phyloP scores from a whole-genome alignment of 2,113 vertebrate species.

The Paratilapia polleni region DNA sequence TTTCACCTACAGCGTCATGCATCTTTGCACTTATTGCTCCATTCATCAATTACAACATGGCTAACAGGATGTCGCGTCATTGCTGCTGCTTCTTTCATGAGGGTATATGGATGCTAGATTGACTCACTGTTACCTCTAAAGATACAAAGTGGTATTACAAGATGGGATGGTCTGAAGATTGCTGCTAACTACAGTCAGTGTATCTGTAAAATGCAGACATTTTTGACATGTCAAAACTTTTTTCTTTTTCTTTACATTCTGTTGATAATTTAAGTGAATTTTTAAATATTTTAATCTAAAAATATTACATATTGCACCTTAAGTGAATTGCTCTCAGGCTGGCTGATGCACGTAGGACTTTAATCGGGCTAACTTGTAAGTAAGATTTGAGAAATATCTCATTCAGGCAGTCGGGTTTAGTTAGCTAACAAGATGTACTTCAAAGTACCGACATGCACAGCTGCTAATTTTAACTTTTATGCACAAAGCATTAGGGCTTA shows the following conservation, averaged over 20 bases:
- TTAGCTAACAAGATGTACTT: neutral
- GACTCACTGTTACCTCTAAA: neutral
- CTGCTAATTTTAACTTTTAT: neutral
- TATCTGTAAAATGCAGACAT: neutral
- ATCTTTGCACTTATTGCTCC: neutral
- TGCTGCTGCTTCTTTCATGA: neutral
- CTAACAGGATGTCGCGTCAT: neutral
- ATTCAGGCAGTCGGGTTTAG: neutral
- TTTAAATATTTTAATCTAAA: neutral
- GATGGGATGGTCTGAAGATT: neutral
- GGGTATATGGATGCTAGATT: neutral
- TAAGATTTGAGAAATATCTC: slow-evolving; percentile 12
- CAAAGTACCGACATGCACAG: neutral
- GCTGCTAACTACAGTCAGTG: neutral
- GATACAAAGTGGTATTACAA: neutral
- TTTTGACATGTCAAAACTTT: neutral
- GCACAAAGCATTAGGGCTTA: neutral
- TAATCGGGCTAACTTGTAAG: neutral
- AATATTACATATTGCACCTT: neutral
- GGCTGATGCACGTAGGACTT: no score
- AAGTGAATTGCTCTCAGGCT: neutral
- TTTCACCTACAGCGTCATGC: neutral
- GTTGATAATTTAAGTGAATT: neutral
- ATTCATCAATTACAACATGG: neutral
- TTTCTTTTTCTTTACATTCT: neutral